These are phyloP conservation scores for Tychaedon coryphoeus DNA, from an alignment of 2,113 vertebrate genomes.

Conservation along the genomic window DNA sequence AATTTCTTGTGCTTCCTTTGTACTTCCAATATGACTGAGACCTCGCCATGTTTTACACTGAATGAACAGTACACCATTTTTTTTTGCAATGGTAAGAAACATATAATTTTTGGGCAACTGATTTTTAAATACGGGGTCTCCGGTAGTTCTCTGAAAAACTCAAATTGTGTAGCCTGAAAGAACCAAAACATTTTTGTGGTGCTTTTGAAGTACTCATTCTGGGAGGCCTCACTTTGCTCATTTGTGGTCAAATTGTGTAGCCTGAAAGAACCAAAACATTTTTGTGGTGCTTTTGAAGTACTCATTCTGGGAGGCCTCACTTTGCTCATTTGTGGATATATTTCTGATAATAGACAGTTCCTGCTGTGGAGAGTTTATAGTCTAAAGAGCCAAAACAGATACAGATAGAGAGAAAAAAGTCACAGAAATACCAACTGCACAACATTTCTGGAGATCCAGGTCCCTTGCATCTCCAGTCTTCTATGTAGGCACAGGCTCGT, in stretches of 20 bases:
- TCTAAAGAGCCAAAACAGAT: neutral
- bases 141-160: neutral
- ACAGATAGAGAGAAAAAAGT: neutral
- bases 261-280: neutral
- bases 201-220: neutral
- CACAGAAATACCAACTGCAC: neutral
- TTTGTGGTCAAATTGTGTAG: neutral
- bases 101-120: neutral
- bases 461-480: neutral
- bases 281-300: neutral
- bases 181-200: neutral
- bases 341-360: neutral
- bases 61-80: accelerated
- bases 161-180: neutral
- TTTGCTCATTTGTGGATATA: neutral
- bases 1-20: neutral
- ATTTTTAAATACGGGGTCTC: neutral
- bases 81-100: neutral
- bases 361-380: neutral
- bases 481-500: neutral
- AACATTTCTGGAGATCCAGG: neutral
- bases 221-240: neutral
- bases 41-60: neutral
- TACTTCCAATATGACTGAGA: neutral
- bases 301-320: neutral